Conservation (phyloP, 2,888 invertebrate genomes). For the Ormyrus labotus region DNA sequence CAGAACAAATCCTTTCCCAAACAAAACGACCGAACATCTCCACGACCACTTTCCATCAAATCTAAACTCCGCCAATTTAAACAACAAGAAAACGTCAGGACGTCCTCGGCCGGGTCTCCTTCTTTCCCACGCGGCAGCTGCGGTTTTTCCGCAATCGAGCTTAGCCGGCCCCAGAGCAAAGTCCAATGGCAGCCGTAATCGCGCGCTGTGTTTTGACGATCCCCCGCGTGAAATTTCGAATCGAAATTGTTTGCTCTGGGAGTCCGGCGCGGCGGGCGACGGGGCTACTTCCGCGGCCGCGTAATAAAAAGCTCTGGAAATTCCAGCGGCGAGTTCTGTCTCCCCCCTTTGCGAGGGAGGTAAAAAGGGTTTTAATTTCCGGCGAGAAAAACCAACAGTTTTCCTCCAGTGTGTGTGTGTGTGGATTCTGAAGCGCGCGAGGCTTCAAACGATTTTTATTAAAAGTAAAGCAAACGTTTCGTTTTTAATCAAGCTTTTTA, state of each 20-base stretch:
- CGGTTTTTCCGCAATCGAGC: constrained; percentile 21
- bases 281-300: constrained; percentile 24
- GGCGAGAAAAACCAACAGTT: constrained; percentile 70
- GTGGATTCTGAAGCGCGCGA: not conserved
- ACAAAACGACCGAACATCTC: no score
- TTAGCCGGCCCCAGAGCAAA: no score
- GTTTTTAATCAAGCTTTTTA: constrained; percentile 55
- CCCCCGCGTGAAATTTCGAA: constrained; percentile 45
- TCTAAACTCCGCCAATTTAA: not conserved
- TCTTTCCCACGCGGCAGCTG: constrained; percentile 1
- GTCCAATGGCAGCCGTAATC: not conserved
- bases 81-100: no score
- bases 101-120: no score
- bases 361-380: constrained; percentile 73
- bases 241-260: constrained; percentile 41
- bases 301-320: constrained; percentile 49
- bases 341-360: constrained; percentile 15
- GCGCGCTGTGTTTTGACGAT: constrained; percentile 26
- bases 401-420: not conserved
- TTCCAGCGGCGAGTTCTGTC: not conserved
- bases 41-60: not conserved
- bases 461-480: constrained; percentile 50
- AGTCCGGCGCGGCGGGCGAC: constrained; percentile 1
- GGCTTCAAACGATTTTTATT: constrained; percentile 50
- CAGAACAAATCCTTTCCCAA: no score